Conservation (phyloP, 2,113 vertebrate genomes). For the Spheniscus mendiculus region DNA sequence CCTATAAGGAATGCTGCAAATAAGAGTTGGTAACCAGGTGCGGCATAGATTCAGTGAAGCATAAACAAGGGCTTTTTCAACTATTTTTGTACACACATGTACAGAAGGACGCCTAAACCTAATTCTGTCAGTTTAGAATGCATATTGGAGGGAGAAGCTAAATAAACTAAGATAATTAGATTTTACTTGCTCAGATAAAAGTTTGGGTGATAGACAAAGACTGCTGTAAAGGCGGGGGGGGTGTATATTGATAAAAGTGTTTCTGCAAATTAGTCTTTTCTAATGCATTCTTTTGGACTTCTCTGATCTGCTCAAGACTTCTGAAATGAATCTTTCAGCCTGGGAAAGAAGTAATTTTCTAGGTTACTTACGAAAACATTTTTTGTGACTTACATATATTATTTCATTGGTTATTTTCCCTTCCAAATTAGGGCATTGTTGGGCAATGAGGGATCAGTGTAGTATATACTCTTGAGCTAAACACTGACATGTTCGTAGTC, state of each 20-base stretch:
- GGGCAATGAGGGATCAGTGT: not conserved
- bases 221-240: not conserved
- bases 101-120: slow-evolving; percentile 53
- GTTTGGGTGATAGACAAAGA: slow-evolving; percentile 14
- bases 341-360: slow-evolving; percentile 16
- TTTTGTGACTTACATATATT: not conserved
- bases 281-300: not conserved
- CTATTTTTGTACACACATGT: slow-evolving; percentile 41
- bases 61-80: slow-evolving; percentile 78
- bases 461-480: not conserved
- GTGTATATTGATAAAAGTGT: not conserved
- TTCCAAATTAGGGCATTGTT: slow-evolving; percentile 21
- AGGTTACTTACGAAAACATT: not conserved
- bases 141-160: slow-evolving; percentile 32
- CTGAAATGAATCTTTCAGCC: not conserved
- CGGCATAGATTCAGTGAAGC: slow-evolving; percentile 79
- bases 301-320: not conserved
- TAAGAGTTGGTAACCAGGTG: slow-evolving; percentile 86
- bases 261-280: slow-evolving; percentile 3
- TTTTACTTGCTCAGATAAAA: slow-evolving; percentile 52
- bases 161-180: slow-evolving; percentile 39
- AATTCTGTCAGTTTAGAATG: slow-evolving; percentile 55
- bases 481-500: not conserved
- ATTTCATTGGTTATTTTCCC: slow-evolving; percentile 6
- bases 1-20: slow-evolving; percentile 81